Evolutionary conservation across 2,113 vertebrate species (phyloP).

Genomic region (Xiphophorus maculatus): DNA sequence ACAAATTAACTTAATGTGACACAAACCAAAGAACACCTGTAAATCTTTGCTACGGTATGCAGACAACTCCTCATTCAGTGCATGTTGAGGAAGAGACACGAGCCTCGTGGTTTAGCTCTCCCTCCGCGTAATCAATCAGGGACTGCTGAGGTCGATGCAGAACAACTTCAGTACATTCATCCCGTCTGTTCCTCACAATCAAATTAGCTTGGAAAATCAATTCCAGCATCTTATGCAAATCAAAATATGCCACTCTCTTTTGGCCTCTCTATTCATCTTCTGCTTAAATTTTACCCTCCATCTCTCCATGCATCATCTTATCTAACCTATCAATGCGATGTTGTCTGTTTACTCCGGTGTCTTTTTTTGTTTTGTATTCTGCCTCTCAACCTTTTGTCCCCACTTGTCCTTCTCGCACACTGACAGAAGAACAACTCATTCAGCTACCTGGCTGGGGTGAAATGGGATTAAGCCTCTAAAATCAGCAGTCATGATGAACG

Average conservation of each 20-base stretch:
- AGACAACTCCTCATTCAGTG: constrained; percentile 40
- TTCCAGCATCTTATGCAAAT: constrained; percentile 67
- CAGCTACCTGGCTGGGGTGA: constrained; percentile 51
- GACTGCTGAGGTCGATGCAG: constrained; percentile 55
- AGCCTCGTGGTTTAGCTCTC: constrained; percentile 15
- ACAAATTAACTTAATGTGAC: constrained; percentile 16
- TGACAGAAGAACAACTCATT: constrained; percentile 33
- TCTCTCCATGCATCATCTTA: constrained; percentile 7
- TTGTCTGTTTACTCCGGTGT: constrained; percentile 30
- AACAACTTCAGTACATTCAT: constrained; percentile 68
- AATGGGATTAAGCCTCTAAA: constrained; percentile 62
- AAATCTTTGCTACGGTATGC: constrained; percentile 30
- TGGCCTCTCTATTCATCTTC: constrained; percentile 41
- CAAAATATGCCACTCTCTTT: constrained; percentile 51
- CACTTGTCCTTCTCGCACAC: constrained; percentile 10
- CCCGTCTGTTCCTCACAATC: constrained; percentile 65
- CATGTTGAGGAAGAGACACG: background rate
- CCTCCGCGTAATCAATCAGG: constrained; percentile 47
- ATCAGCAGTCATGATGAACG: constrained; percentile 52
- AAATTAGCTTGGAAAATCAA: constrained; percentile 73
- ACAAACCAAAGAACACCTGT: constrained; percentile 20
- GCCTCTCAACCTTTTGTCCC: constrained; percentile 28
- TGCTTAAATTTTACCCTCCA: constrained; percentile 18
- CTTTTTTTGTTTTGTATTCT: constrained; percentile 26
- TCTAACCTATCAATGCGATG: constrained; percentile 16